Evolutionary conservation across 2,113 vertebrate species (phyloP).

Genomic region (Sturnus vulgaris): DNA sequence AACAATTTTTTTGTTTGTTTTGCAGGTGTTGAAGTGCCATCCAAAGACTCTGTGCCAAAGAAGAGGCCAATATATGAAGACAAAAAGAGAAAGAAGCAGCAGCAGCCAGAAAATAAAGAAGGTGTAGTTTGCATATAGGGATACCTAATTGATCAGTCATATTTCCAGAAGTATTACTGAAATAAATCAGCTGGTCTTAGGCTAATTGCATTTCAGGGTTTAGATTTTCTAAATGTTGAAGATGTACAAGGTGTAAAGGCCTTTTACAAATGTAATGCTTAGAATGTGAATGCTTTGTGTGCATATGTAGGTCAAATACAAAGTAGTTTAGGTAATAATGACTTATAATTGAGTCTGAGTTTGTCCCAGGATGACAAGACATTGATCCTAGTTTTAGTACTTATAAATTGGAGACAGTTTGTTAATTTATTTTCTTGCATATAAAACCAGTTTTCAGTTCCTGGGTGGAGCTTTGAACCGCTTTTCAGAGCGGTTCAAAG

Average conservation of each 20-base stretch:
- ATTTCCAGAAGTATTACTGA: background rate
- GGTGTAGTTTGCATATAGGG: constrained; percentile 66
- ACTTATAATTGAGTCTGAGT: background rate
- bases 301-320: background rate
- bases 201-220: background rate
- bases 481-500: background rate
- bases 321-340: background rate
- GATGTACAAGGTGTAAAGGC: background rate
- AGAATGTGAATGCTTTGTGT: background rate
- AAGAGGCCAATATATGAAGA: constrained; percentile 94
- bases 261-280: fast-evolving
- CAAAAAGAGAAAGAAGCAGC: constrained; percentile 90
- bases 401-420: background rate
- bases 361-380: background rate
- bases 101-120: constrained; percentile 82
- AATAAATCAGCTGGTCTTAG: background rate
- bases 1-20: background rate
- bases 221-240: background rate
- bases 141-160: background rate
- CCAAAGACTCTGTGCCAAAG: constrained; percentile 94
- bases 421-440: background rate
- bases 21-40: constrained; percentile 94
- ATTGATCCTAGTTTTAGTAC: background rate
- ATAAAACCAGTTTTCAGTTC: background rate
- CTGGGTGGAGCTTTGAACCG: background rate